phyloP scores from a whole-genome alignment of 2,113 vertebrate genomes.

The Acinonyx jubatus region DNA sequence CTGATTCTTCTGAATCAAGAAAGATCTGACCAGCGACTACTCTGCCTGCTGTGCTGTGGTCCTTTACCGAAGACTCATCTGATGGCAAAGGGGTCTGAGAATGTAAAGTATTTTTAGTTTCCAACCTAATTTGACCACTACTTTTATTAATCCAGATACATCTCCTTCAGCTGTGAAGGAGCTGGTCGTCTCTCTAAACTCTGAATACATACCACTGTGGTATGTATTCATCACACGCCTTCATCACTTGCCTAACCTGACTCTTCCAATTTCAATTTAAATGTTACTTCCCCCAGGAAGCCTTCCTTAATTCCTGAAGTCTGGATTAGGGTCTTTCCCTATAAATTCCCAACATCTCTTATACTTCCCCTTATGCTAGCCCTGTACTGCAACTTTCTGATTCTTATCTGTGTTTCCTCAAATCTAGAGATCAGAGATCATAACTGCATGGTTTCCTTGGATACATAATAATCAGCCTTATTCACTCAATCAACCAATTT shows the following conservation, averaged over 20 bases:
- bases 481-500: neutral
- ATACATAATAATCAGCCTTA: neutral
- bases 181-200: neutral
- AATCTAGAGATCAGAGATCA: neutral
- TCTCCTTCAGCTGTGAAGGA: neutral
- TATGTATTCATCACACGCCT: neutral
- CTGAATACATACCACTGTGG: no score
- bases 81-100: constrained; percentile 82
- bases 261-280: neutral
- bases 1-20: constrained; percentile 84
- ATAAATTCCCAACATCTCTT: neutral
- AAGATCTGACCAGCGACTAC: constrained; percentile 87
- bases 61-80: constrained; percentile 90
- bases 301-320: neutral
- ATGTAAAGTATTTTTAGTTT: constrained; percentile 48
- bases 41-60: constrained; percentile 82
- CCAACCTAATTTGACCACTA: neutral
- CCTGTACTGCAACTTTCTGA: neutral
- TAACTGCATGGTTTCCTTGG: neutral
- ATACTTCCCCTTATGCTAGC: neutral
- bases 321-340: neutral
- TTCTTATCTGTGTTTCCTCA: constrained; percentile 15
- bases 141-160: neutral
- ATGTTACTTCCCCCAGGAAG: neutral
- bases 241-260: neutral